These are phyloP conservation scores for Pavo muticus DNA, from an alignment of 2,113 vertebrate species.

Conservation along the genomic window DNA sequence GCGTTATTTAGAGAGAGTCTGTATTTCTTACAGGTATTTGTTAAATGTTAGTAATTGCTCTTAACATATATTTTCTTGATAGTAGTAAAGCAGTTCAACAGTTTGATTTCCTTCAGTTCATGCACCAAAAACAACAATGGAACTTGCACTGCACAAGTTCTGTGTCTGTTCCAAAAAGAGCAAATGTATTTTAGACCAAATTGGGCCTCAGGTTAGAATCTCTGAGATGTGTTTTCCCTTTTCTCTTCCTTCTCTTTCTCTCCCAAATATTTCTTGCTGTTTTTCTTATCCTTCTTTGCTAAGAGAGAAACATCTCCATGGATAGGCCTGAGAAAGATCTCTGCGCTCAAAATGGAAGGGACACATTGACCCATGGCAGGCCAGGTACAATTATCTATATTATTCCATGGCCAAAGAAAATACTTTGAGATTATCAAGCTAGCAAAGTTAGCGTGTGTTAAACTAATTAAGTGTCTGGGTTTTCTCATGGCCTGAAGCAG, in stretches of 20 bases:
- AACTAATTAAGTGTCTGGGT: neutral
- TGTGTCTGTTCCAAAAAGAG: neutral
- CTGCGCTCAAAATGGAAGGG: neutral
- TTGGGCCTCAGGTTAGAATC: neutral
- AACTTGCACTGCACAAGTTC: neutral
- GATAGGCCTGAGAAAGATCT: neutral
- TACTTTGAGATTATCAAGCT: neutral
- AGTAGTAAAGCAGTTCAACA: neutral
- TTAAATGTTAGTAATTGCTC: accelerated
- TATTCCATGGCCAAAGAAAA: neutral
- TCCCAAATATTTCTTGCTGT: neutral
- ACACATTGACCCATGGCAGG: neutral
- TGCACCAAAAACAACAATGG: neutral
- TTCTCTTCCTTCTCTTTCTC: neutral
- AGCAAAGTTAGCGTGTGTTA: neutral
- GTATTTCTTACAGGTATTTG: neutral
- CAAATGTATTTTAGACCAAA: neutral
- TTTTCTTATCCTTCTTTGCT: neutral
- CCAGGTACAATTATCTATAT: neutral
- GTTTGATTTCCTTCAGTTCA: neutral
- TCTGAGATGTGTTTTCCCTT: neutral
- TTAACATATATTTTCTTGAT: neutral
- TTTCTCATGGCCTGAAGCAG: neutral
- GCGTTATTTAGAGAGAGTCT: neutral
- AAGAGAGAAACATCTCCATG: neutral